Evolutionary conservation across 2,113 vertebrate genomes (phyloP).

Genomic region (Crotalus helleri): DNA sequence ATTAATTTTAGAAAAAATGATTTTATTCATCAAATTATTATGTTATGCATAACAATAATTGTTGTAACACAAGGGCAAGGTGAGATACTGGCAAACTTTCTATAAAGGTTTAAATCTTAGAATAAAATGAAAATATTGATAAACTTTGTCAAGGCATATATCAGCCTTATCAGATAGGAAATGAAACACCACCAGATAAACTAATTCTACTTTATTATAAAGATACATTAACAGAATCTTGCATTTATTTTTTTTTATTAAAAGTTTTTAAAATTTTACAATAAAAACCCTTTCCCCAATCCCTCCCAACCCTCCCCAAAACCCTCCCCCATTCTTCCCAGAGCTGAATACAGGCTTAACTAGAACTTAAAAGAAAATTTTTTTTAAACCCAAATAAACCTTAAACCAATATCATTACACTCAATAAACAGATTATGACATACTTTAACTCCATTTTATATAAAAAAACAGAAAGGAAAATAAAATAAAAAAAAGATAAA

Average conservation of each 20-base stretch:
- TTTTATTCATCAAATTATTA: not conserved
- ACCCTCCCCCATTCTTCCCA: too few relatives aligned
- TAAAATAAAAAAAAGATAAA: too few relatives aligned
- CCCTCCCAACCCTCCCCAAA: too few relatives aligned
- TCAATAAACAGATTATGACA: too few relatives aligned
- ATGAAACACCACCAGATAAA: not conserved
- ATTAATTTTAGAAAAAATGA: not conserved
- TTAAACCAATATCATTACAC: too few relatives aligned
- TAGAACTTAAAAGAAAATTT: too few relatives aligned
- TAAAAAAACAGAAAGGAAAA: too few relatives aligned
- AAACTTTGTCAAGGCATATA: not conserved
- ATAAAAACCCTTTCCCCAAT: too few relatives aligned
- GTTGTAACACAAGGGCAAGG: not conserved
- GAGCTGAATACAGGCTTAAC: too few relatives aligned
- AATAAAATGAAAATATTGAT: constrained; percentile 20
- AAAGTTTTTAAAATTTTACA: too few relatives aligned
- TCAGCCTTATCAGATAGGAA: not conserved
- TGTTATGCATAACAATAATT: not conserved
- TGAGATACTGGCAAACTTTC: not conserved
- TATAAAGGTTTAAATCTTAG: not conserved
- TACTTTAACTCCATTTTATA: too few relatives aligned
- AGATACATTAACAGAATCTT: not conserved
- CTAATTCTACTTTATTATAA: not conserved
- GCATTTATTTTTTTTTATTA: not conserved
- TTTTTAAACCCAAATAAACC: too few relatives aligned